These are phyloP conservation scores for Halichoeres trimaculatus DNA, from an alignment of 2,113 vertebrate genomes.

Conservation along the genomic window DNA sequence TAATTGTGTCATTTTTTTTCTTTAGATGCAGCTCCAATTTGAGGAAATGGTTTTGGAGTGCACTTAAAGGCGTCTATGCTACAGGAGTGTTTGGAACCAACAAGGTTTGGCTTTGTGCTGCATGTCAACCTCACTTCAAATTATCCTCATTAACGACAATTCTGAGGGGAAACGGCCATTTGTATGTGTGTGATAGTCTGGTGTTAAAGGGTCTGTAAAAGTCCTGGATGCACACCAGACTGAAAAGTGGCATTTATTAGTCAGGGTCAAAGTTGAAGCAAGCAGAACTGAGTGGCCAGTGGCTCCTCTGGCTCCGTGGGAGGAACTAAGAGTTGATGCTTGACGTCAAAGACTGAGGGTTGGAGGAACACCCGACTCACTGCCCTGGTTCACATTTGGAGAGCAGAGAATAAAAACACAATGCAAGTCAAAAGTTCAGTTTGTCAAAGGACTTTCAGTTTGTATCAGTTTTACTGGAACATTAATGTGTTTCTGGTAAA, in stretches of 20 bases:
- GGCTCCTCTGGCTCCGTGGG: constrained; percentile 47
- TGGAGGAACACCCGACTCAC: constrained; percentile 38
- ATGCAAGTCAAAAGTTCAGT: not conserved
- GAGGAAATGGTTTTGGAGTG: constrained; percentile 77
- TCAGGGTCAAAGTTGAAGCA: constrained; percentile 53
- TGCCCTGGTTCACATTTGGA: constrained; percentile 21
- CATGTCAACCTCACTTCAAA: constrained; percentile 78
- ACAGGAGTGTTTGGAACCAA: constrained; percentile 71
- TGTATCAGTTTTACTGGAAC: no score
- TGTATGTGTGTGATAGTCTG: constrained; percentile 66
- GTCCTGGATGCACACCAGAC: constrained; percentile 51
- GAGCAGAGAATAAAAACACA: not conserved
- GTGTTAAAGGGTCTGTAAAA: constrained; percentile 42
- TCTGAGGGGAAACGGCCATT: constrained; percentile 72
- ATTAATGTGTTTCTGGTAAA: no score
- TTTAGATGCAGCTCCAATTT: constrained; percentile 68
- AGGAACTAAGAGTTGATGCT: constrained; percentile 49
- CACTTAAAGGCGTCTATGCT: constrained; percentile 61
- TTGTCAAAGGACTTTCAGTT: no score
- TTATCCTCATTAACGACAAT: constrained; percentile 80
- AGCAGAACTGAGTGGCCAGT: constrained; percentile 37
- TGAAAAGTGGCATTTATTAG: constrained; percentile 72
- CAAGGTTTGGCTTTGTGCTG: constrained; percentile 71
- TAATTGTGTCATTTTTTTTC: constrained; percentile 71
- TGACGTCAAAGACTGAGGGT: constrained; percentile 45